These are phyloP conservation scores for Cynocephalus volans DNA, from an alignment of 2,113 vertebrate species.

Conservation along the genomic window DNA sequence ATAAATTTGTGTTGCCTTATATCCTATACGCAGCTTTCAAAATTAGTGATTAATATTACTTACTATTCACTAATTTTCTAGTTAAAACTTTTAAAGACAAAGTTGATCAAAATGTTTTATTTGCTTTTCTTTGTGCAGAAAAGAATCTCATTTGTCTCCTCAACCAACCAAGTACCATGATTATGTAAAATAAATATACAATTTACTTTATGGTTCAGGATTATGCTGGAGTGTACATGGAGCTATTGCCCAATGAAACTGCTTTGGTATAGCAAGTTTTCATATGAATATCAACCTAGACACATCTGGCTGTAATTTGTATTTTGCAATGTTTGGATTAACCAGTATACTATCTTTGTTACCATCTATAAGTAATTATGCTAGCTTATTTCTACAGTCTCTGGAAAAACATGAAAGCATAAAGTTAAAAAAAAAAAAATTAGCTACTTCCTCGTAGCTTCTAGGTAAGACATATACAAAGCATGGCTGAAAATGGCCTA, in stretches of 20 bases:
- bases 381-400: slow-evolving; percentile 38
- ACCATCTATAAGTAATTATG: slow-evolving; percentile 33
- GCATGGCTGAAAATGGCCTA: not conserved
- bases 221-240: not conserved
- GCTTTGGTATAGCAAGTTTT: slow-evolving; percentile 11
- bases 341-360: not conserved
- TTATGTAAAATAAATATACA: slow-evolving; percentile 20
- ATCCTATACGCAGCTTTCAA: not conserved
- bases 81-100: slow-evolving; percentile 20
- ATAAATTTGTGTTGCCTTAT: not conserved
- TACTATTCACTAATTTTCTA: slow-evolving; percentile 30
- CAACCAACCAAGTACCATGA: not conserved
- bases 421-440: not conserved
- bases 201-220: not conserved
- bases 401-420: not conserved
- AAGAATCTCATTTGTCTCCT: not conserved
- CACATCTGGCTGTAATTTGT: not conserved
- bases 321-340: slow-evolving; percentile 66
- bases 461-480: slow-evolving; percentile 33
- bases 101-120: not conserved
- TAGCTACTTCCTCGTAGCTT: slow-evolving; percentile 47
- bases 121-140: slow-evolving; percentile 44
- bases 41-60: not conserved
- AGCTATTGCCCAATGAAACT: slow-evolving; percentile 3
- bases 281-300: slow-evolving; percentile 13